phyloP scores from a whole-genome alignment of 2,797 vertebrate genomes.

The Bufotes viridis region DNA sequence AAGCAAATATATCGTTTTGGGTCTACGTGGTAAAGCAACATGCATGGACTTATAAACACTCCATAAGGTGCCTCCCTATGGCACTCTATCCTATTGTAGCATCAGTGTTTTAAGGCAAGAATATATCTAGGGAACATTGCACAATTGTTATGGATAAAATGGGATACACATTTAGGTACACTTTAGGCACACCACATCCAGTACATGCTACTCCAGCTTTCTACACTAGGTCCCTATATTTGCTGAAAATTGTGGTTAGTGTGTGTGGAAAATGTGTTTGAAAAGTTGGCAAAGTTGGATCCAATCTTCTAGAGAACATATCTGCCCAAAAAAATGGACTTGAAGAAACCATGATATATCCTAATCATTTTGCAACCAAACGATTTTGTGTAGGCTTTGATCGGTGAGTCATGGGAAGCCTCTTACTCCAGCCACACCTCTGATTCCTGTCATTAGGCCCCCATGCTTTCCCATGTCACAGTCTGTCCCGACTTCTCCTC shows the following conservation, averaged over 20 bases:
- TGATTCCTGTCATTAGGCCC: conserved; percentile 10
- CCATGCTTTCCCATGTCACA: conserved; percentile 34
- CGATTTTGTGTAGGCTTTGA: not conserved
- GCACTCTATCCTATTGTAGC: not conserved
- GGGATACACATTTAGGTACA: too few species aligned
- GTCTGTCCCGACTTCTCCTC: conserved; percentile 30
- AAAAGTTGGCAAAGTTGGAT: not conserved
- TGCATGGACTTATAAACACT: not conserved
- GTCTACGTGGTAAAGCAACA: not conserved
- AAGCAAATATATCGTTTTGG: not conserved
- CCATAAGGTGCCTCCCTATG: not conserved
- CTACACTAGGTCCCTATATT: not conserved
- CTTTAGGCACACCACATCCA: too few species aligned
- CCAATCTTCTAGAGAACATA: too few species aligned
- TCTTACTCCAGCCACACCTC: conserved; percentile 8
- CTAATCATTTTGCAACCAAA: not conserved
- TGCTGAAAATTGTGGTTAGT: not conserved
- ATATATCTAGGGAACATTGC: too few species aligned
- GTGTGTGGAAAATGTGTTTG: not conserved
- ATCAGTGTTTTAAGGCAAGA: too few species aligned
- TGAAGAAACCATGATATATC: not conserved
- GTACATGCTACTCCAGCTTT: not conserved
- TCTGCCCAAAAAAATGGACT: not conserved
- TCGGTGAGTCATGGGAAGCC: conserved; percentile 7
- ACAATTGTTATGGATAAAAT: too few species aligned